Conservation (phyloP, 2,888 invertebrate species). For the Myopa testacea region DNA sequence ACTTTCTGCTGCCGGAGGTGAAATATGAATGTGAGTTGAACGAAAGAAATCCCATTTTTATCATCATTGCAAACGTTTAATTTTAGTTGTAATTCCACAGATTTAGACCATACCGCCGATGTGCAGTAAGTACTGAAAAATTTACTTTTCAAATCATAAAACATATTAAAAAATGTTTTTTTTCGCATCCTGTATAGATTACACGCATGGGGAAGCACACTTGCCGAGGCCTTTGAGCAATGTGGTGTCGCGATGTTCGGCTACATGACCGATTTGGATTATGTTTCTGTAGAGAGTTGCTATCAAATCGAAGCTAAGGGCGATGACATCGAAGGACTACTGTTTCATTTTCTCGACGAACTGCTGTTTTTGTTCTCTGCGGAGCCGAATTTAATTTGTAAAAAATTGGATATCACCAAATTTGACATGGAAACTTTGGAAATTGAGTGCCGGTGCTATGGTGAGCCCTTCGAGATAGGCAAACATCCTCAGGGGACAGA, state of each 20-base stretch:
- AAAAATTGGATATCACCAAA: slow-evolving; percentile 87
- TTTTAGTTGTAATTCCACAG: slow-evolving; percentile 68
- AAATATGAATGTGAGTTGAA: slow-evolving; percentile 85
- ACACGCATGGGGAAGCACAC: slow-evolving; percentile 90
- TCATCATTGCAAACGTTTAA: neutral
- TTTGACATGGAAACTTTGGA: slow-evolving; percentile 86
- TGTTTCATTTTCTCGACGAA: slow-evolving; percentile 96
- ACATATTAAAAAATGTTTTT: too few species aligned
- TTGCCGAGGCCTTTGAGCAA: slow-evolving; percentile 94
- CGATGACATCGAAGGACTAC: slow-evolving; percentile 86
- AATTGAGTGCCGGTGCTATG: slow-evolving; percentile 84
- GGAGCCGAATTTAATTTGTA: slow-evolving; percentile 89
- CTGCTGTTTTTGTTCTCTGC: slow-evolving; percentile 91
- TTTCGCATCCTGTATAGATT: slow-evolving; percentile 71
- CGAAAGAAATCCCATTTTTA: neutral
- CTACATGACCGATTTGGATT: slow-evolving; percentile 93
- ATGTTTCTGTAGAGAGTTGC: slow-evolving; percentile 83
- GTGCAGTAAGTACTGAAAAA: slow-evolving; percentile 85
- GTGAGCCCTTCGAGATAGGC: slow-evolving; percentile 92
- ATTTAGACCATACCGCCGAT: slow-evolving; percentile 97
- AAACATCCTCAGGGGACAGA: slow-evolving; percentile 98
- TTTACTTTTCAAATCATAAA: neutral
- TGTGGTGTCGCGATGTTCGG: slow-evolving; percentile 96
- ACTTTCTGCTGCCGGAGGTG: slow-evolving; percentile 74
- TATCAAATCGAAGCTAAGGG: slow-evolving; percentile 89